Conservation (phyloP, 2,113 vertebrate genomes). For the Epinephelus fuscoguttatus region DNA sequence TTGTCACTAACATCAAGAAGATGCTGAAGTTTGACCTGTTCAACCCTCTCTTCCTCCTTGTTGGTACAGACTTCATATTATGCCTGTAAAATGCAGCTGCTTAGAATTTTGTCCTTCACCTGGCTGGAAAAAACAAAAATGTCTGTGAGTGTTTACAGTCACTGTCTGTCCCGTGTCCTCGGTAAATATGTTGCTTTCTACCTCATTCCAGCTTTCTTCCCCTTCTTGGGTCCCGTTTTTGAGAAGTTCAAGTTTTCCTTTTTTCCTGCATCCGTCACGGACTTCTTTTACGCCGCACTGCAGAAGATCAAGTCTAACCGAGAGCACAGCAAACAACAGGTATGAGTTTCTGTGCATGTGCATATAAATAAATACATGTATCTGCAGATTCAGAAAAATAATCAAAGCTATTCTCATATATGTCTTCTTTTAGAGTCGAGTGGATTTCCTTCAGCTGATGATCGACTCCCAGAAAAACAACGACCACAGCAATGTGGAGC, state of each 20-base stretch:
- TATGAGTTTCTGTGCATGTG: conserved; percentile 1
- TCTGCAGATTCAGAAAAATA: neutral
- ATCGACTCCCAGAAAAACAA: conserved; percentile 81
- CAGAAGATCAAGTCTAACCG: conserved; percentile 82
- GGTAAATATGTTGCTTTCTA: neutral
- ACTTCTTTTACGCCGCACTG: conserved; percentile 80
- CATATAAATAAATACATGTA: neutral
- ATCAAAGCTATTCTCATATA: conserved; percentile 23
- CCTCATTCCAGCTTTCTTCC: conserved; percentile 81
- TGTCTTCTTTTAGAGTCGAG: conserved; percentile 70
- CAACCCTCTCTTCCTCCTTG: conserved; percentile 70
- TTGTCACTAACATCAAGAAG: conserved; percentile 85
- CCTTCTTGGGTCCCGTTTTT: conserved; percentile 73
- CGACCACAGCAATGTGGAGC: conserved; percentile 20
- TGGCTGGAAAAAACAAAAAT: neutral
- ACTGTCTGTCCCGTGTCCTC: neutral
- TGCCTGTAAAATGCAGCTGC: neutral
- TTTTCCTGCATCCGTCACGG: conserved; percentile 62
- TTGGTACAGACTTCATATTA: conserved; percentile 70
- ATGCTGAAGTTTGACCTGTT: conserved; percentile 82
- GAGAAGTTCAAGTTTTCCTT: conserved; percentile 81
- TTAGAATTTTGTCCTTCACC: neutral
- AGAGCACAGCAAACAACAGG: conserved; percentile 35
- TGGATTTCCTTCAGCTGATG: conserved; percentile 90
- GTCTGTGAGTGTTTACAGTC: neutral